phyloP scores from a whole-genome alignment of 2,888 invertebrate genomes.

The Callosobruchus maculatus region DNA sequence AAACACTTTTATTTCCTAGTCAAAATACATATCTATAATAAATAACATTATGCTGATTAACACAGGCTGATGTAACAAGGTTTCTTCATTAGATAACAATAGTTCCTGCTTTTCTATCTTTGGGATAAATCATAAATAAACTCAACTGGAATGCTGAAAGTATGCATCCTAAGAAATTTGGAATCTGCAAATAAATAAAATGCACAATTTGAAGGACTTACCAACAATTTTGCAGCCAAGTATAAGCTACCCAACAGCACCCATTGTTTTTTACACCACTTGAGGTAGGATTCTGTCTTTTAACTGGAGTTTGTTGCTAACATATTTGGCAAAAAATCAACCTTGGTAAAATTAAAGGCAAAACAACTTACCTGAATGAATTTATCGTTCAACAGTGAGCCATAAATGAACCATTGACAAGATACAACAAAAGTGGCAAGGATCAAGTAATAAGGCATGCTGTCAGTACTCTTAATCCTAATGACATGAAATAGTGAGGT shows the following conservation, averaged over 20 bases:
- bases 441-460: constrained; percentile 84
- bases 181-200: constrained; percentile 55
- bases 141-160: constrained; percentile 70
- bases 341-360: too few relatives aligned
- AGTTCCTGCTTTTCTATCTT: constrained; percentile 29
- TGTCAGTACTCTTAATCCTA: constrained; percentile 74
- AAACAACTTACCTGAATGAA: constrained; percentile 66
- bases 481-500: constrained; percentile 78
- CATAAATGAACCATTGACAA: constrained; percentile 82
- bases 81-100: constrained; percentile 11
- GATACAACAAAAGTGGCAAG: constrained; percentile 78
- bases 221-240: too few relatives aligned
- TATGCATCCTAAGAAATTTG: constrained; percentile 75
- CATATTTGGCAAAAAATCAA: too few relatives aligned
- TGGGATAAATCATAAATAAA: constrained; percentile 74
- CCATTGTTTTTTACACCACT: too few relatives aligned
- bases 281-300: too few relatives aligned
- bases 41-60: background rate
- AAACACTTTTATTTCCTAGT: background rate
- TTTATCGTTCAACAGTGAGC: constrained; percentile 69
- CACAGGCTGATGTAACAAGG: background rate
- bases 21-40: background rate
- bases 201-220: too few relatives aligned
- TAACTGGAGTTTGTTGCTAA: too few relatives aligned
- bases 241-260: too few relatives aligned